These are phyloP conservation scores for Salpingus planirostris DNA, from an alignment of 2,888 invertebrate species.

Conservation along the genomic window DNA sequence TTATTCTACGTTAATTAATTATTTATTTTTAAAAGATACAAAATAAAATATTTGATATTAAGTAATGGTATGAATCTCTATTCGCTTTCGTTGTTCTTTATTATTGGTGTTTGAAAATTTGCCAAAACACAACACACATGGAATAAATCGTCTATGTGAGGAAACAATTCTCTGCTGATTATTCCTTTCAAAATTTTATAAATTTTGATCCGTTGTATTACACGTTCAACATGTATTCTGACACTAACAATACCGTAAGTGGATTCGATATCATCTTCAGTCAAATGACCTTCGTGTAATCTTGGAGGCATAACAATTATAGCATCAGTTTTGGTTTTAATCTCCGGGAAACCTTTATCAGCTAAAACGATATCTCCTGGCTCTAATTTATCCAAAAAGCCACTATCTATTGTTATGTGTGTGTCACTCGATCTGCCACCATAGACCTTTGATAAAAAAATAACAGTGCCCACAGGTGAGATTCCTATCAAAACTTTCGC, in stretches of 20 bases:
- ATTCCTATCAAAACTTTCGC: not conserved
- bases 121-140: conserved; percentile 9
- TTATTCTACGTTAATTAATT: not conserved
- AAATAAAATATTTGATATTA: not conserved
- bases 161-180: conserved; percentile 4
- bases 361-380: conserved; percentile 5
- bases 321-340: conserved; percentile 3
- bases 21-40: not conserved
- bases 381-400: conserved; percentile 5
- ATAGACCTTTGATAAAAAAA: conserved; percentile 1
- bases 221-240: conserved; percentile 11
- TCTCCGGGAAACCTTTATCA: conserved; percentile 5
- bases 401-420: conserved; percentile 3
- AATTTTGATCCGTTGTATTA: conserved; percentile 10
- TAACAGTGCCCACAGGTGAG: conserved; percentile 2
- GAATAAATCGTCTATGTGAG: conserved; percentile 4
- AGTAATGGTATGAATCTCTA: not conserved
- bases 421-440: conserved; percentile 4
- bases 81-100: not conserved
- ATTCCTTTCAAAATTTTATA: conserved; percentile 8
- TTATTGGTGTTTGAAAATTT: conserved; percentile 8
- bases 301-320: conserved; percentile 6
- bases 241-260: conserved; percentile 8
- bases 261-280: conserved; percentile 5
- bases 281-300: conserved; percentile 3